Evolutionary conservation across 2,113 vertebrate species (phyloP), one percentile per base, ranked within the genome.

Genomic region (Chamaea fasciata): DNA sequence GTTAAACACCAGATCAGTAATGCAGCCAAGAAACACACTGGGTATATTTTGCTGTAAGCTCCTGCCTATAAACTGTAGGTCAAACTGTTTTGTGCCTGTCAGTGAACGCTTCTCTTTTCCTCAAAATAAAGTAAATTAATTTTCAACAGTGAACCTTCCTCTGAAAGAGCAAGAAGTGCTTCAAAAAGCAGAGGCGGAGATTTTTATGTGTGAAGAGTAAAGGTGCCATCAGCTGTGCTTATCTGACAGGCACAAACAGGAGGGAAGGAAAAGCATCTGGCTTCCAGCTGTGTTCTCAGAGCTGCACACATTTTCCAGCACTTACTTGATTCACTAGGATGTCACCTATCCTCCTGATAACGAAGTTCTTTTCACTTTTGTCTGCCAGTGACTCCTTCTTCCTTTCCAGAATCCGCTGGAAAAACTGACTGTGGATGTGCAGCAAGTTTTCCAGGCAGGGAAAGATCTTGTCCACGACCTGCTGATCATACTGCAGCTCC

Each of bases 261-360:
- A 89, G 59, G 50, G 37, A 89, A 88, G 52, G 74, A 77, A 79
- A 55, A 91, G 23, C 0, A 7, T 37, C 59, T 71, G 75, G 57
- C 52, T 82, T 93, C 76, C 71, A 92, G 88, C 52, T 73, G 52
- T 26, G 46, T 26, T 82, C 41, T 81, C 27, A 44, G 69, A 83
- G 39, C 30, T 3, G 11, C 55, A 84, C 39, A 17, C n/a, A 37
- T 53, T 81, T 60, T 71, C 77, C 39, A 60, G 17, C 3, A 4
- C 98, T 98, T 88, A 99, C 99, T 98, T 99, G 99, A 85, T 95
- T 97, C 22, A 99, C 89, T 35, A 99, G 97, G 83, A 99, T 97
- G 79, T 99, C 99, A 70, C 99, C 99, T 80, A 99, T 99, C 95
- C 98, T 98, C 95, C 82, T 97, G 96, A 99, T 98, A 91, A 99